Evolutionary conservation across 2,888 invertebrate genomes (phyloP).

Genomic region (Tanytarsus gracilentus): DNA sequence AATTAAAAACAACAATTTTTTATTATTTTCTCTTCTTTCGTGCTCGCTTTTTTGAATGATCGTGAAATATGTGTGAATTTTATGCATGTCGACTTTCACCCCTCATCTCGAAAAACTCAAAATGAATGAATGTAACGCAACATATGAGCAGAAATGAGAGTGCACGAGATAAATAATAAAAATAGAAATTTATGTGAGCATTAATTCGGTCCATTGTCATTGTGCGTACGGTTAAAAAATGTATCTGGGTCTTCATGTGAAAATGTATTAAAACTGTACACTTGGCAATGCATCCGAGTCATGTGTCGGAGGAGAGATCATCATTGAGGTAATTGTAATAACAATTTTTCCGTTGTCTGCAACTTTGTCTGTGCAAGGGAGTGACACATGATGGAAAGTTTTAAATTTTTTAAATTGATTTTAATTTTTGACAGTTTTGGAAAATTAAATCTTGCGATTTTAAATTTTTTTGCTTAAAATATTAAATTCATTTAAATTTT

Average conservation of each 20-base stretch:
- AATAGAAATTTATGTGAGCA: conserved; percentile 12
- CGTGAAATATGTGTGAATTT: conserved; percentile 6
- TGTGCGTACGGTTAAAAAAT: not conserved
- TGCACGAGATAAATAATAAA: not conserved
- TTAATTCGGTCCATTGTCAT: conserved; percentile 20
- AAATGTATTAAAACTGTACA: not conserved
- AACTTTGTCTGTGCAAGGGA: too few species aligned
- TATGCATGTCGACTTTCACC: conserved; percentile 17
- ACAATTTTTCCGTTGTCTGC: too few species aligned
- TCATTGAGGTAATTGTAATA: too few species aligned
- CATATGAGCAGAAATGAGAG: conserved; percentile 1
- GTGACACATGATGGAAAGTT: too few species aligned
- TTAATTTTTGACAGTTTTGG: too few species aligned
- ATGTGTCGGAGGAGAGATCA: conserved; percentile 8
- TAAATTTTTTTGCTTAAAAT: too few species aligned
- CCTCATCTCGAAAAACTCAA: conserved; percentile 1
- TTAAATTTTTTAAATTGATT: too few species aligned
- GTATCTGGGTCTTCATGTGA: not conserved
- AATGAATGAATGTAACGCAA: not conserved
- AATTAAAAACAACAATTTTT: too few species aligned
- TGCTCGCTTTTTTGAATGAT: not conserved
- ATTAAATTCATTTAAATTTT: too few species aligned
- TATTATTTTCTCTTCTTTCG: not conserved
- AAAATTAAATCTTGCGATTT: too few species aligned
- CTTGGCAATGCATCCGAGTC: conserved; percentile 18